phyloP scores from a whole-genome alignment of 1,140 invertebrate genomes.

The Cryptotermes secundus region DNA sequence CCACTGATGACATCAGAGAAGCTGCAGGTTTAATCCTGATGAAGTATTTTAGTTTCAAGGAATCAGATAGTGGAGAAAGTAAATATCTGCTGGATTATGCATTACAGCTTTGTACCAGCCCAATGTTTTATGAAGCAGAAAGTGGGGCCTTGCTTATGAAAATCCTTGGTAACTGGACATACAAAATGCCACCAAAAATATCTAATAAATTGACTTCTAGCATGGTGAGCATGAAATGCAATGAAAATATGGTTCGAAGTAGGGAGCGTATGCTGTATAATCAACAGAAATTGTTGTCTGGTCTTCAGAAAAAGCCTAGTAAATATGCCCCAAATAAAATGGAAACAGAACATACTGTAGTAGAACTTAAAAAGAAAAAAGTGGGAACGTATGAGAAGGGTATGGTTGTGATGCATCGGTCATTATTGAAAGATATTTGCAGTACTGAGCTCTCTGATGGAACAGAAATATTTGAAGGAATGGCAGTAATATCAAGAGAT shows the following conservation, averaged over 20 bases:
- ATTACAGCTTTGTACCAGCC: constrained; percentile 50
- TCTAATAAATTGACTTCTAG: background rate
- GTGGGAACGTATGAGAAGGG: background rate
- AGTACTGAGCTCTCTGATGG: background rate
- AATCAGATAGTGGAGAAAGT: constrained; percentile 25
- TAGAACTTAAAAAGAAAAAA: background rate
- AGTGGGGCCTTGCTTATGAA: constrained; percentile 53
- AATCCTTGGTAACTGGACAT: constrained; percentile 43
- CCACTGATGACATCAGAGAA: constrained; percentile 51
- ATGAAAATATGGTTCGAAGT: background rate
- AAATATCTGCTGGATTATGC: constrained; percentile 44
- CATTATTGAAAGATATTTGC: background rate
- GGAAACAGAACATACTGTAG: background rate
- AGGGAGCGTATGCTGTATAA: background rate
- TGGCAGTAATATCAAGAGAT: background rate
- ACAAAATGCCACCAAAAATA: background rate
- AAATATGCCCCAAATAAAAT: background rate
- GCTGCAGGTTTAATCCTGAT: constrained; percentile 48
- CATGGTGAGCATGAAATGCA: background rate
- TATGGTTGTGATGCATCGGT: background rate
- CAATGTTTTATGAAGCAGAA: constrained; percentile 55
- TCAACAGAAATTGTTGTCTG: background rate
- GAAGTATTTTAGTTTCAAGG: constrained; percentile 45
- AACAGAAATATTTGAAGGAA: background rate
- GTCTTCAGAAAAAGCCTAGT: background rate